Percentiles rank a stretch among this genome's conserved stretches.
phyloP scores from a whole-genome alignment of 1,140 invertebrate genomes.

The Nilaparvata lugens region DNA sequence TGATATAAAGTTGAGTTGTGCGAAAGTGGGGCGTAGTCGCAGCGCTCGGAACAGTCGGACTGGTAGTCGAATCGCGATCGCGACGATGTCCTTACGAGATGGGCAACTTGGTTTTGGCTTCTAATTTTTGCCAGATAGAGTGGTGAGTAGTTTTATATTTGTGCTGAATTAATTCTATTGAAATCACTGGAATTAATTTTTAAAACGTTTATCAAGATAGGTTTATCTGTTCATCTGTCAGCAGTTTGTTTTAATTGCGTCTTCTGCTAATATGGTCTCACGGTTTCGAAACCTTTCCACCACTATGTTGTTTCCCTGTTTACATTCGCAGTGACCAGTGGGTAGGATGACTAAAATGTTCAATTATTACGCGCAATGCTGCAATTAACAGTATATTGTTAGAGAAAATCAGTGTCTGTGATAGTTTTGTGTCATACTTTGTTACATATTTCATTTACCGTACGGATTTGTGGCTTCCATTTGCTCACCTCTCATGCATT shows the following conservation, averaged over 20 bases:
- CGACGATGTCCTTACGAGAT: conserved; percentile 20
- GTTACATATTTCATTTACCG: no score
- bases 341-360: no score
- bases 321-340: no score
- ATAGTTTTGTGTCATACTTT: no score
- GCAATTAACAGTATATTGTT: no score
- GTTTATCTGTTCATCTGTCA: background rate
- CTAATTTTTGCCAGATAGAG: conserved; percentile 21
- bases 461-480: no score
- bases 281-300: no score
- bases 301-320: no score
- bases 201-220: background rate
- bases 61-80: conserved; percentile 13
- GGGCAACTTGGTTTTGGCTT: conserved; percentile 24
- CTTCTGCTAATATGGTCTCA: background rate
- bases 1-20: background rate
- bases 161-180: background rate
- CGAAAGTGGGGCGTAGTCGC: conserved; percentile 16
- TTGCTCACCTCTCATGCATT: no score
- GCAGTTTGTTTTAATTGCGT: background rate
- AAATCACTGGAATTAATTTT: background rate
- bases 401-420: no score
- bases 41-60: conserved; percentile 15
- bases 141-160: conserved; percentile 16
- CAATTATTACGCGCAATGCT: no score